Evolutionary conservation across 2,888 invertebrate genomes (phyloP), one percentile per base, ranked within the genome.

Genomic region (Zaprionus bogoriensis): DNA sequence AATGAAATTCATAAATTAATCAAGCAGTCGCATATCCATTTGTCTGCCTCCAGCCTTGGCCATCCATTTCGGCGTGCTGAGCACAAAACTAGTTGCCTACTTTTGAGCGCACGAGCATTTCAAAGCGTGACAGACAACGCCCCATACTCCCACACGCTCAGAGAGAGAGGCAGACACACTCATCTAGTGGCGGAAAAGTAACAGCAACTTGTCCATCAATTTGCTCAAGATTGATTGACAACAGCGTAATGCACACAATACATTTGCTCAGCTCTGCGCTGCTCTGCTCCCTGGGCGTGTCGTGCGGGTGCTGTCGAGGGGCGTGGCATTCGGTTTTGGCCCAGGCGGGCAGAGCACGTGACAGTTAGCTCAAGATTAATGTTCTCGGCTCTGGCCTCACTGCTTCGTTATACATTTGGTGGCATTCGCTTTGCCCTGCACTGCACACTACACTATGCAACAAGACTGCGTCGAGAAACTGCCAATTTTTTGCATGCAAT

Each of bases 161-260:
- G 25, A 55, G 46, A 52, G 27, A 36, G 1, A 25, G 14, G 1
- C 9, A 44, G 9, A 41, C 17, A 27, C 39, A 38, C 28, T 22
- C 12, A 45, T 10, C 17, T 10, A 36, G 17, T 10, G 19, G 22
- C 22, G 48, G 39, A 52, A 54, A 66, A 77, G 71, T 75, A 79
- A 83, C 72, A 51, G 68, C 82, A 83, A 83, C 87, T 87, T 83
- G 87, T 83, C 87, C 86, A 83, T 83, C 82, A 83, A 83, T 87
- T 83, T 83, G 87, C 76, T 76, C 69, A 87, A 83, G 87, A 83
- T 83, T 83, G 82, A 83, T 83, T 87, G 82, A 87, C 82, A 85
- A 70, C 67, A 78, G 78, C 85, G 76, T 87, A 83, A 83, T 83
- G 87, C 72, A 78, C 69, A 81, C 70, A 84, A 41, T 84, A 83